phyloP scores from a whole-genome alignment of 2,113 vertebrate species.

The Alligator mississippiensis region DNA sequence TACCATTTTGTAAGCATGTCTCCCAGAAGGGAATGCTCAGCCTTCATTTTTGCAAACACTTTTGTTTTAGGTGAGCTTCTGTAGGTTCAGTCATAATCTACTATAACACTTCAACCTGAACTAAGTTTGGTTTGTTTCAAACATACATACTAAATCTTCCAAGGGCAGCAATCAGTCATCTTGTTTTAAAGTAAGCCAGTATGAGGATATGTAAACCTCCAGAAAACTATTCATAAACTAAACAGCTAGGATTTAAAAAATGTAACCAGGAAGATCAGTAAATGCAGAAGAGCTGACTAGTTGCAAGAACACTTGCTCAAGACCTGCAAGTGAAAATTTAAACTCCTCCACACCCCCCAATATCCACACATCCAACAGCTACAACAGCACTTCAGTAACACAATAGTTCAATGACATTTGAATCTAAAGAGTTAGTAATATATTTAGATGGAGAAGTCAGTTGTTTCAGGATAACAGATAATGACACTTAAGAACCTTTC shows the following conservation, averaged over 20 bases:
- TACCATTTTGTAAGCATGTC: neutral
- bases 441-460: neutral
- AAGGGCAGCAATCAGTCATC: neutral
- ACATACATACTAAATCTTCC: neutral
- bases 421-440: neutral
- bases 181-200: neutral
- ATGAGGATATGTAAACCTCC: too few relatives aligned
- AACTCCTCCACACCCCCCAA: too few relatives aligned
- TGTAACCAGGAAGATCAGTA: neutral
- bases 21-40: neutral
- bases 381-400: neutral
- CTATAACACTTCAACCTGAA: neutral
- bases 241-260: neutral
- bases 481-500: neutral
- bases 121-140: neutral
- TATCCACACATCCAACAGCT: too few relatives aligned
- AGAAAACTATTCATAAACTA: neutral
- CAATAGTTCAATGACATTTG: neutral
- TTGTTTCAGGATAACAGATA: neutral
- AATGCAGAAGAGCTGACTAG: neutral
- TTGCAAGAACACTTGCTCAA: neutral
- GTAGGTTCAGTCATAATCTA: neutral
- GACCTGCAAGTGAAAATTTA: neutral
- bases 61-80: neutral
- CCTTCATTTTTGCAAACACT: neutral